Conservation (phyloP, 2,888 invertebrate species). For the Alitta virens region DNA sequence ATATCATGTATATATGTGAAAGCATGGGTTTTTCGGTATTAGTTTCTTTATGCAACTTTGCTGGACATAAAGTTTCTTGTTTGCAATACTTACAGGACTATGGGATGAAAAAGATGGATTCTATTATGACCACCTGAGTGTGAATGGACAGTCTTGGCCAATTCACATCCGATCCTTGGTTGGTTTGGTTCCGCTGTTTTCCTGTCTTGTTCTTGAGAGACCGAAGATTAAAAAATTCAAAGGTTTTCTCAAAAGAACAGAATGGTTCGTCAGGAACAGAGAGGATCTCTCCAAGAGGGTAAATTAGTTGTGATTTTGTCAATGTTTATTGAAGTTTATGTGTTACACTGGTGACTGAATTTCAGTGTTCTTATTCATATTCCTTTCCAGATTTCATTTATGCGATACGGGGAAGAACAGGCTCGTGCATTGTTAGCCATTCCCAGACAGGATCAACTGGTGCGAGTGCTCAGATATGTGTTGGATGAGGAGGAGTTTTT, state of each 20-base stretch:
- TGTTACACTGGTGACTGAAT: no score
- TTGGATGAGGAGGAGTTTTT: constrained; percentile 54
- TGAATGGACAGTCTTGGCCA: constrained; percentile 27
- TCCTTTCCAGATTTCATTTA: constrained; percentile 41
- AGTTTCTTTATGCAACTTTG: no score
- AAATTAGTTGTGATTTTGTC: constrained; percentile 7
- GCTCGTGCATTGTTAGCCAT: constrained; percentile 5
- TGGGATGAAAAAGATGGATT: constrained; percentile 56
- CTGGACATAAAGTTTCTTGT: no score
- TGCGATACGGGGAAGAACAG: constrained; percentile 24
- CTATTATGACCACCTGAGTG: constrained; percentile 47
- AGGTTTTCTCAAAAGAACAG: constrained; percentile 46
- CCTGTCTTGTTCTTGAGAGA: constrained; percentile 42
- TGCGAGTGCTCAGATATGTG: constrained; percentile 41
- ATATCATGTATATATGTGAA: no score
- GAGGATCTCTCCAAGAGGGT: constrained; percentile 45
- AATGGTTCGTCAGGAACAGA: constrained; percentile 50
- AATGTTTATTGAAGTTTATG: neutral
- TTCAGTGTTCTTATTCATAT: no score
- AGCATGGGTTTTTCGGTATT: no score
- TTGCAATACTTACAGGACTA: constrained; percentile 44
- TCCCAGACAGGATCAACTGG: constrained; percentile 37
- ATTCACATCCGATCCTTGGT: constrained; percentile 33
- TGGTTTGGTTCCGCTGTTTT: constrained; percentile 37
- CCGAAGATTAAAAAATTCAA: constrained; percentile 38